Percentiles rank a stretch among this genome's conserved stretches.
These are phyloP conservation scores for Hippoglossus stenolepis DNA, from an alignment of 2,113 vertebrate genomes.

Conservation along the genomic window DNA sequence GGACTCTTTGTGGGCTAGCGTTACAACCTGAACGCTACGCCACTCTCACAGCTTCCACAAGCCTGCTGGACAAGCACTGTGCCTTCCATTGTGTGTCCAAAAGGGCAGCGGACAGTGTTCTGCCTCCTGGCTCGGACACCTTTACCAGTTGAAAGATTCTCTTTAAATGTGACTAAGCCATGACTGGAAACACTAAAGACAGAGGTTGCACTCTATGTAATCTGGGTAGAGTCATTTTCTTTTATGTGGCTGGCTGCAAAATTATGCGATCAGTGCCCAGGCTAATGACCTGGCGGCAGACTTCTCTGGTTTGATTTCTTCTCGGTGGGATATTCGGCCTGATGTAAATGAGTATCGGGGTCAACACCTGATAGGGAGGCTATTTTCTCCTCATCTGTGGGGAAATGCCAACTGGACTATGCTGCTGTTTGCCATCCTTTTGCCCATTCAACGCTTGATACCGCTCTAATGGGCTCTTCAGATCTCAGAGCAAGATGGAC, in stretches of 20 bases:
- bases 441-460: conserved; percentile 57
- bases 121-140: conserved; percentile 70
- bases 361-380: conserved; percentile 67
- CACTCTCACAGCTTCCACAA: conserved; percentile 65
- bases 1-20: conserved; percentile 74
- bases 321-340: conserved; percentile 41
- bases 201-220: conserved; percentile 38
- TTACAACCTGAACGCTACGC: conserved; percentile 69
- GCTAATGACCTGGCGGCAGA: conserved; percentile 40
- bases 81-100: conserved; percentile 79
- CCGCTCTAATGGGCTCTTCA: conserved; percentile 57
- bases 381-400: conserved; percentile 45
- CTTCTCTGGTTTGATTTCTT: conserved; percentile 24
- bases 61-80: conserved; percentile 74
- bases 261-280: conserved; percentile 35
- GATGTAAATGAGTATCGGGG: conserved; percentile 63
- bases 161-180: conserved; percentile 43
- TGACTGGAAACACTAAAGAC: conserved; percentile 53
- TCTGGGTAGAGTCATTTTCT: conserved; percentile 28
- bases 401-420: conserved; percentile 77
- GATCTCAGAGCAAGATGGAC: conserved; percentile 45
- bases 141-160: conserved; percentile 38
- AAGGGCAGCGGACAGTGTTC: conserved; percentile 79
- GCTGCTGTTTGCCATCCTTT: conserved; percentile 62
- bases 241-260: conserved; percentile 35